Percentiles rank a stretch among this genome's conserved stretches.
Conservation (phyloP, 92 coral and sea anemone genomes). For the Parazoanthus swiftii region DNA sequence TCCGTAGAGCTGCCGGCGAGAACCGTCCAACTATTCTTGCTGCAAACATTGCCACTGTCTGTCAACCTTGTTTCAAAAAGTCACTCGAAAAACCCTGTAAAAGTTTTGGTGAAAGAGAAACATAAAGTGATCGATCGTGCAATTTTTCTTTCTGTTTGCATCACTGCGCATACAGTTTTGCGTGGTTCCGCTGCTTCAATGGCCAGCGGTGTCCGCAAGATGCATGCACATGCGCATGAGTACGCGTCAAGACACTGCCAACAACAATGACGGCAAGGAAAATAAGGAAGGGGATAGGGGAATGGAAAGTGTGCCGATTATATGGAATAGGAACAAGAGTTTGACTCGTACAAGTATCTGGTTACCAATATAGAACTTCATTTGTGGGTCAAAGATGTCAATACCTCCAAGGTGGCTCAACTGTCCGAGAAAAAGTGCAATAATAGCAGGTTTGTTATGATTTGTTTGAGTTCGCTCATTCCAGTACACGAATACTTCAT, state of each 20-base stretch:
- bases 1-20: slow-evolving; percentile 38
- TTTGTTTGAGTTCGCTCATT: background rate
- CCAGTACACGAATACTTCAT: background rate
- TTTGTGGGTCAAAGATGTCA: slow-evolving; percentile 54
- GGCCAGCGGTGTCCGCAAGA: background rate
- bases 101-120: background rate
- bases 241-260: too few relatives aligned
- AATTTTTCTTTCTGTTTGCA: background rate
- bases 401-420: slow-evolving; percentile 95
- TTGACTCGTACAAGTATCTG: background rate
- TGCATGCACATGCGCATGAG: background rate
- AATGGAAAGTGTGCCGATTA: background rate
- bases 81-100: background rate
- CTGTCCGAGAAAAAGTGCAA: slow-evolving; percentile 89
- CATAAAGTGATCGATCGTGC: background rate
- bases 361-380: background rate
- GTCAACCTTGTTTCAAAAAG: background rate
- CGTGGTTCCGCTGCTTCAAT: slow-evolving; percentile 12
- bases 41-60: slow-evolving; percentile 32
- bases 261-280: slow-evolving; percentile 23
- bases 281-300: background rate
- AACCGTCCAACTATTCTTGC: slow-evolving; percentile 52
- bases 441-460: slow-evolving; percentile 80
- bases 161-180: slow-evolving; percentile 26
- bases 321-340: background rate